Base-by-base conservation (phyloP, 2,888 invertebrate genomes). In the Cantharis rustica region DNA sequence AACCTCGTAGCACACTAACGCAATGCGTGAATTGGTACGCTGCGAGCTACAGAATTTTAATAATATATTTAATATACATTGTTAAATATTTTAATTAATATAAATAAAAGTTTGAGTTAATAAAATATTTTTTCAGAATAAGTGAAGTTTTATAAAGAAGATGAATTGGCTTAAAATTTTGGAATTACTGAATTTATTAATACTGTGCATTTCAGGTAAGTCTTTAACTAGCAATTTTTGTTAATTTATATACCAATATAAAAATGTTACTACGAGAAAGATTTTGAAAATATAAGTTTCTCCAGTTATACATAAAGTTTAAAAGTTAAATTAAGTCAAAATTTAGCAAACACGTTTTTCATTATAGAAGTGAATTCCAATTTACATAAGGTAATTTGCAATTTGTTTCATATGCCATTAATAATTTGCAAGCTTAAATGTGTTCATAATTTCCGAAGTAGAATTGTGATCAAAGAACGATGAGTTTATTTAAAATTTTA, bases 61-160 rank as follows among this genome's bases (percentile, higher is more conserved):
- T 47, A 47, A n/a, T 47, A n/a, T 7, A 7, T n/a, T 47, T n/a
- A n/a, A 47, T 7, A n/a, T n/a, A 47, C 13, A 5, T 66, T 66
- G 5, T 20, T 66, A 20, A 66, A 66, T 20, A 20, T 66, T 11
- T 13, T 20, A 47, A 47, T n/a, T n/a, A 47, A 47, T 13, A 5
- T 47, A 47, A 47, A 47, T 47, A 47, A 47, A 47, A 47, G 47
- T 47, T 47, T 47, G 47, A 47, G 47, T 47, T 66, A 66, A 20
- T 66, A 20, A 23, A 66, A 23, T 66, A 66, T 66, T 66, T 66
- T 66, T 66, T 66, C 64, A 66, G 64, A 11, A 47, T 47, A 47
- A 66, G 64, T 66, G 64, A 66, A 66, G 64, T 66, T 66, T 17
- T 66, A 66, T 20, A 66, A 20, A 66, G 64, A 66, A 66, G 64